These are phyloP conservation scores for Ornithoptera priamus DNA, from an alignment of 2,888 invertebrate species.

Conservation along the genomic window DNA sequence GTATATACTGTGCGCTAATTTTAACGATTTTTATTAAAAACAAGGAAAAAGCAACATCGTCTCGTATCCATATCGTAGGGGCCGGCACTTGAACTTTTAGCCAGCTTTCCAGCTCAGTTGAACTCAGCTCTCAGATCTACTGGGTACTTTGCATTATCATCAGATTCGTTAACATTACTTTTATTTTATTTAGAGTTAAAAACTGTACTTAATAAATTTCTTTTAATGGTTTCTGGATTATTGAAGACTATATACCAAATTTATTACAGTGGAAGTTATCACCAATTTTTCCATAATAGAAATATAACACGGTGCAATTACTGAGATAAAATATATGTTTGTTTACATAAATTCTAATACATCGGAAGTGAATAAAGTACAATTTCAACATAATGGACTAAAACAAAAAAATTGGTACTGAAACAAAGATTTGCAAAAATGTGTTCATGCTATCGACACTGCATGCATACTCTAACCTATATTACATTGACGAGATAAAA, in stretches of 20 bases:
- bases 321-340: not conserved
- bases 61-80: no score
- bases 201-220: not conserved
- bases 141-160: no score
- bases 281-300: not conserved
- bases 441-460: slow-evolving; percentile 13
- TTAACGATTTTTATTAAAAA: not conserved
- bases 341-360: not conserved
- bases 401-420: not conserved
- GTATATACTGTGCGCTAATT: not conserved
- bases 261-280: not conserved
- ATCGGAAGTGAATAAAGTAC: not conserved
- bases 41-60: slow-evolving; percentile 2
- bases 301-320: not conserved
- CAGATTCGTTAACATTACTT: not conserved
- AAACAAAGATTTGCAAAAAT: not conserved
- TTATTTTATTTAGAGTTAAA: not conserved
- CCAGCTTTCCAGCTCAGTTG: no score
- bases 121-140: no score
- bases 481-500: not conserved
- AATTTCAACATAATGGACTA: not conserved
- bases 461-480: slow-evolving; percentile 19
- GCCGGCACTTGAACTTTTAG: no score
- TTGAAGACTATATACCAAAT: not conserved
- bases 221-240: not conserved